Evolutionary conservation across 2,113 vertebrate genomes (phyloP), one percentile per base, ranked within the genome.

Genomic region (Prionailurus bengalensis): DNA sequence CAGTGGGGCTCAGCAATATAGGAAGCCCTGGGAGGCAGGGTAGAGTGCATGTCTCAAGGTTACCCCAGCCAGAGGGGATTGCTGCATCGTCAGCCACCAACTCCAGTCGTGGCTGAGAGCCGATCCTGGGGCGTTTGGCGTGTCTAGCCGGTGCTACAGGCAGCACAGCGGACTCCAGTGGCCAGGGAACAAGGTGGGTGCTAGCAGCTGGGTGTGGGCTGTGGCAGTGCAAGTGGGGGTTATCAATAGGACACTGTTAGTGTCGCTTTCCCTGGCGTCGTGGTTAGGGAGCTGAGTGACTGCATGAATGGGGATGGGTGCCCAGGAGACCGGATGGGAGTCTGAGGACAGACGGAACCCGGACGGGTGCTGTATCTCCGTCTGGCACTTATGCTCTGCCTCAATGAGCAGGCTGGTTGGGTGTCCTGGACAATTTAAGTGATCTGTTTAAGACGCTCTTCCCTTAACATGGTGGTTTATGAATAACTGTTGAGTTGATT

Each of bases 391-490:
- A 23, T n/a, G 9, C 73, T 87, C 8, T 91, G 91, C 70, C 76
- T 93, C 76, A 76, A 4, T 81, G 55, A 93, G 63, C 15, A n/a
- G 55, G 76, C 76, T 89, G 65, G 21, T 89, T 88, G 36, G 78
- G 70, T 58, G 53, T 71, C 81, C 15, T 33, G 86, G 63, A 83
- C 84, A 55, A 88, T 76, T 29, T 33, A 51, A 51, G 45, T 19
- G 53, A 39, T 95, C 82, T 68, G 29, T 74, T 94, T 94, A 65
- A 88, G 82, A 85, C 4, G 36, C 36, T 89, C 65, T 36, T 83
- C 71, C 65, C 42, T 94, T 51, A 66, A 78, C 63, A 29, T 2
- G 3, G 48, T 74, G 23, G 65, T 74, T 71, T 74, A 51, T 71
- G 71, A 42, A 7, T 86, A 58, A 23, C 15, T 45, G 55, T 55